phyloP scores from a whole-genome alignment of 2,113 vertebrate species.

The Lates calcarifer region DNA sequence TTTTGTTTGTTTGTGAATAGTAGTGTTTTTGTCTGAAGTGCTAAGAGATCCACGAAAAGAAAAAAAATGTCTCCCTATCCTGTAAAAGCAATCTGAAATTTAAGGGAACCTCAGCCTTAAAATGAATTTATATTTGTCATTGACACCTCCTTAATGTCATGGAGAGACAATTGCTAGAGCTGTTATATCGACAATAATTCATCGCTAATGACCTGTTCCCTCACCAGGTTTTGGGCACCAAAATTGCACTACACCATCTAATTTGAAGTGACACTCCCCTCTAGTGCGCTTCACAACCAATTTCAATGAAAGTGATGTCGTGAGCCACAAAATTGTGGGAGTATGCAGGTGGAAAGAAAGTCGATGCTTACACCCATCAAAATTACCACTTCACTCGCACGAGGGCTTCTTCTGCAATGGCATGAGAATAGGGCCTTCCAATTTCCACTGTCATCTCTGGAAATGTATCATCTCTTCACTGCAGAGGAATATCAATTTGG shows the following conservation, averaged over 20 bases:
- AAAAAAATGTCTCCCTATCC: not conserved
- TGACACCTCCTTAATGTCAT: constrained; percentile 26
- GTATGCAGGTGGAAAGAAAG: constrained; percentile 19
- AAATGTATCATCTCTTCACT: constrained; percentile 51
- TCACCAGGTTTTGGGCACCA: constrained; percentile 33
- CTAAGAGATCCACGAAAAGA: not conserved
- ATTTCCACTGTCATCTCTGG: constrained; percentile 1
- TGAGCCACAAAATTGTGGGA: constrained; percentile 2
- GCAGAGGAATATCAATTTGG: constrained; percentile 38
- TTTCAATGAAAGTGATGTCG: constrained; percentile 27
- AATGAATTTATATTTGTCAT: constrained; percentile 2
- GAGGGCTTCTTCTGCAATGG: not conserved
- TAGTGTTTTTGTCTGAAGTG: not conserved
- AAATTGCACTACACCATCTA: constrained; percentile 24
- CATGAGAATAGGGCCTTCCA: constrained; percentile 1
- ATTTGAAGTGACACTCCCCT: constrained; percentile 41
- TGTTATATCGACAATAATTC: constrained; percentile 33
- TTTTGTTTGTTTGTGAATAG: not conserved
- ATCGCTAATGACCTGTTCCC: constrained; percentile 30
- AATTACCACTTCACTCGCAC: not conserved
- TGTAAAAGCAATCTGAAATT: constrained; percentile 11
- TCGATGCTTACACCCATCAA: not conserved
- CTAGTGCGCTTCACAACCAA: constrained; percentile 17
- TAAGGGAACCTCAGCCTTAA: not conserved
- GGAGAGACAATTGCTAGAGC: constrained; percentile 9